These are phyloP conservation scores for Tetragnatha versicolor DNA, from an alignment of 1,140 invertebrate species.

Conservation along the genomic window DNA sequence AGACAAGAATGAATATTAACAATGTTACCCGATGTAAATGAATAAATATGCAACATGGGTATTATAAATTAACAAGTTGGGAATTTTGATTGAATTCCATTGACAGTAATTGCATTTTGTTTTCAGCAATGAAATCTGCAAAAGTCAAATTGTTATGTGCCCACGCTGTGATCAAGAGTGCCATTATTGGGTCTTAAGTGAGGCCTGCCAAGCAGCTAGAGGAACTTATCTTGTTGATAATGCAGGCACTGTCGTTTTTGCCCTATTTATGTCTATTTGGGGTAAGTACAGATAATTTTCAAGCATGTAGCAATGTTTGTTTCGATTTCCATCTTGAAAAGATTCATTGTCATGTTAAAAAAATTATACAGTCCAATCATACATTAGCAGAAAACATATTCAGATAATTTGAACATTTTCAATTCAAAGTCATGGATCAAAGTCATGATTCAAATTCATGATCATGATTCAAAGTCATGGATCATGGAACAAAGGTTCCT, in stretches of 20 bases:
- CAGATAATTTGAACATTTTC: too few relatives aligned
- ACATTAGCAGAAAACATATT: too few relatives aligned
- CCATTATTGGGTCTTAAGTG: conserved; percentile 85
- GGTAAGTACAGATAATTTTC: conserved; percentile 72
- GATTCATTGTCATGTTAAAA: too few relatives aligned
- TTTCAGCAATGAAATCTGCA: conserved; percentile 83
- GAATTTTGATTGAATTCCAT: background rate
- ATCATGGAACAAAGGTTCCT: too few relatives aligned
- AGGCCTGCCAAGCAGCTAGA: conserved; percentile 85
- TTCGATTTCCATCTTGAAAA: too few relatives aligned
- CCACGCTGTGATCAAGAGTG: conserved; percentile 85
- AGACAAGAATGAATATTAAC: too few relatives aligned
- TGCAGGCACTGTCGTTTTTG: conserved; percentile 89
- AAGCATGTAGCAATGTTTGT: too few relatives aligned
- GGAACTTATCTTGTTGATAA: conserved; percentile 96
- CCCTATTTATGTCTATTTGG: conserved; percentile 97
- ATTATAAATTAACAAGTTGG: background rate
- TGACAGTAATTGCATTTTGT: conserved; percentile 58
- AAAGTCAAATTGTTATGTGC: conserved; percentile 76
- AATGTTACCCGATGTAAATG: background rate
- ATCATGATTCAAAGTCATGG: too few relatives aligned
- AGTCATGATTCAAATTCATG: too few relatives aligned
- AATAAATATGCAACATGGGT: background rate
- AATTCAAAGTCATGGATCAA: too few relatives aligned
- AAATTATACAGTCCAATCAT: too few relatives aligned